Base-by-base conservation (phyloP, 2,113 vertebrate genomes). In the Paralichthys olivaceus region DNA sequence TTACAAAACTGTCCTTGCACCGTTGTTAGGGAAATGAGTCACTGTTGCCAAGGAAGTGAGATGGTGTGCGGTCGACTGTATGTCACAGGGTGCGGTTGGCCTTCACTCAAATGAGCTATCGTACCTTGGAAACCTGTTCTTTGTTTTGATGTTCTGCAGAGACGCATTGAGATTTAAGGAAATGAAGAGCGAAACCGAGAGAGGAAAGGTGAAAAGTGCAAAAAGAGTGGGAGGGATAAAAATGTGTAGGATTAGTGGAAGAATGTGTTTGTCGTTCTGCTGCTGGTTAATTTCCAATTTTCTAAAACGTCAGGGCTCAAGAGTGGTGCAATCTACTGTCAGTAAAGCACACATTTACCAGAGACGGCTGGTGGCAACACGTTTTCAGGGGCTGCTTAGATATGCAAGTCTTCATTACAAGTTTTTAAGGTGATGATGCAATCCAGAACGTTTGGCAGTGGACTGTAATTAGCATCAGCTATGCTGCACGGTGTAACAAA, bases 1-100 rank as follows among this genome's bases (percentile, higher is more conserved):
- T 79, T 77, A 60, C 75, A 55, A 86, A 80, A 70, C 74, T 65
- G 86, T 82, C 80, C 85, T 87, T 85, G 82, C 84, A 75, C 57
- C 28, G 88, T 93, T 87, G 91, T 88, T 87, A 87, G 83, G 92
- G 93, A 94, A 95, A 94, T 94, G 87, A 94, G 83, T 92, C 91
- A 91, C 29, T 4, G 92, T 94, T 91, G 76, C 90, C 87, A 94
- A 93, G 94, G 94, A 94, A 94, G 93, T 94, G 87, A 89, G 82
- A 84, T 74, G 79, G 84, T 72, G 87, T 94, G 91, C 79, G 90
- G 91, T 91, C 84, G 84, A 80, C 83, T 87, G 78, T 32, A 60
- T 83, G 84, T 87, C 79, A 76, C 80, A 84, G 62, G 80, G 45
- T 83, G 73, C 4, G 69, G 71, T 81, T 75, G 81, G 84, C 85